These are phyloP conservation scores for Loxodonta africana DNA, from an alignment of 2,113 vertebrate genomes.

Conservation along the genomic window DNA sequence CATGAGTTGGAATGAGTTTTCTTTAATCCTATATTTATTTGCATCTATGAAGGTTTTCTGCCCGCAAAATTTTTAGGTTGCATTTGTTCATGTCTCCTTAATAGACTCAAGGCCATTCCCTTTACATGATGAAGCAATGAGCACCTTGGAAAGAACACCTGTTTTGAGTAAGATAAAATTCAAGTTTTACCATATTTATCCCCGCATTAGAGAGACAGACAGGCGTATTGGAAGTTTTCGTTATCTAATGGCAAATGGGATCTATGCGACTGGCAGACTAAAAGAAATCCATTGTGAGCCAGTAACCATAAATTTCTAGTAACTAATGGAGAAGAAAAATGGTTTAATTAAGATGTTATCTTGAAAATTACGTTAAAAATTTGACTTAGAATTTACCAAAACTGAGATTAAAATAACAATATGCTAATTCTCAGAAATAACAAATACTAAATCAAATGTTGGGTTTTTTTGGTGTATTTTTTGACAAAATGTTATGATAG, in stretches of 20 bases:
- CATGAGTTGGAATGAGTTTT: too few species aligned
- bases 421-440: background rate
- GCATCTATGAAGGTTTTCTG: background rate
- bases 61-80: background rate
- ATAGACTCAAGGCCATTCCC: background rate
- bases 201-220: background rate
- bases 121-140: background rate
- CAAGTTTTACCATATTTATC: background rate
- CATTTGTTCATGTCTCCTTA: background rate
- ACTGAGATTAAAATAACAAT: background rate
- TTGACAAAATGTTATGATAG: background rate
- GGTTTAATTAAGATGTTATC: background rate
- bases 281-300: background rate
- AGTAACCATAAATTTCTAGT: background rate
- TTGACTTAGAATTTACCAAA: background rate
- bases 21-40: background rate
- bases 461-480: background rate
- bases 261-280: background rate
- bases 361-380: background rate
- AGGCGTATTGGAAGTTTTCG: background rate
- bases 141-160: background rate
- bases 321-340: background rate
- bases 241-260: constrained; percentile 10
- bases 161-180: background rate
- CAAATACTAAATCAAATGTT: background rate